Evolutionary conservation across 2,797 vertebrate genomes (phyloP), one percentile per base, ranked within the genome.

Genomic region (Myotis pilosus): DNA sequence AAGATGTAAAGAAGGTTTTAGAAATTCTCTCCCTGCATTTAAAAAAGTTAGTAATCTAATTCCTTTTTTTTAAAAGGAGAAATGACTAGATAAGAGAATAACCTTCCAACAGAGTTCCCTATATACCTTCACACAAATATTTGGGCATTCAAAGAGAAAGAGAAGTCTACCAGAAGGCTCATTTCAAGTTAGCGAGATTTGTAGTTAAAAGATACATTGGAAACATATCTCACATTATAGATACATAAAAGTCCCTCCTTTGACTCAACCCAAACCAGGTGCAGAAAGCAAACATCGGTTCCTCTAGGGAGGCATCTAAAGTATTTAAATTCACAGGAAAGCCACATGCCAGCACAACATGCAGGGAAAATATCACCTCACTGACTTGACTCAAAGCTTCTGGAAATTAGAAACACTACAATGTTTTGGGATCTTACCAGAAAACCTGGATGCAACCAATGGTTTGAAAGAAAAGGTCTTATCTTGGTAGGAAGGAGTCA

Each of bases 361-460:
- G 22, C 92, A 92, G 60, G 74, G 51, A 95, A 94, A 44, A n/a
- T 28, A 92, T 82, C 71, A 86, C 90, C 53, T 95, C 89, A 57
- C 0, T 94, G 91, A 96, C 75, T 95, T 96, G 44, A 86, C 91
- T 84, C 83, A 90, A 91, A 86, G 62, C 33, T 90, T 92, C 90
- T 88, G 62, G 60, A 84, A 82, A 86, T 60, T 16, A 79, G 51
- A 93, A 83, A 74, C 0, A 36, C 9, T 38, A 84, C 8, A 72
- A 33, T 93, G 87, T 88, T 93, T 87, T 36, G 62, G 60, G 33
- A 47, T 53, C 55, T 94, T 88, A 69, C 30, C 9, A 33, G 91
- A 86, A 94, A 89, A 89, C 17, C 15, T 94, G 87, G 64, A 91
- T 57, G 36, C 9, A n/a, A 91, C 64, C 28, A 83, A 57, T 38